These are phyloP conservation scores for Artibeus jamaicensis DNA, from an alignment of 2,797 vertebrate species.

Conservation along the genomic window DNA sequence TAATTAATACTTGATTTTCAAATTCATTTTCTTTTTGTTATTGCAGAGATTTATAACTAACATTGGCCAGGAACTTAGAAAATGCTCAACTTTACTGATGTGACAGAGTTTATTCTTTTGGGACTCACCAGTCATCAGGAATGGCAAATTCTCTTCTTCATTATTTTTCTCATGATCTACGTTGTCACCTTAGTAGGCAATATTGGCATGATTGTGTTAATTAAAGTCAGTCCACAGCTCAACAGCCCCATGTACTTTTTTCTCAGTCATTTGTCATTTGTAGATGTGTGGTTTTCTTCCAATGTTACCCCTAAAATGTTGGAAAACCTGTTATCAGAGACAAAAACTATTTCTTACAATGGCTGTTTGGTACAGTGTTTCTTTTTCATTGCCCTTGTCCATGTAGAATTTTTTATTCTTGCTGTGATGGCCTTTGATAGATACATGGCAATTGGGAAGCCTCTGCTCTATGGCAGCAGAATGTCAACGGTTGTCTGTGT, in stretches of 20 bases:
- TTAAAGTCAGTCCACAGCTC: slow-evolving; percentile 35
- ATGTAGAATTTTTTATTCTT: slow-evolving; percentile 58
- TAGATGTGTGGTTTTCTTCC: slow-evolving; percentile 59
- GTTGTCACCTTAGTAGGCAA: neutral
- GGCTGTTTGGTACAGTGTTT: slow-evolving; percentile 51
- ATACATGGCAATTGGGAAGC: slow-evolving; percentile 52
- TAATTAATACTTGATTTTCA: neutral
- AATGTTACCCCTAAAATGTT: slow-evolving; percentile 60
- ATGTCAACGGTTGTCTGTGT: slow-evolving; percentile 53
- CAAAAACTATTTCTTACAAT: slow-evolving; percentile 53
- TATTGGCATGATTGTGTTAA: slow-evolving; percentile 43
- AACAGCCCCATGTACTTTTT: slow-evolving; percentile 72
- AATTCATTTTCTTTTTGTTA: neutral
- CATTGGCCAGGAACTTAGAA: neutral
- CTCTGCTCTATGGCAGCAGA: slow-evolving; percentile 50
- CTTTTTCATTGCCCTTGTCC: slow-evolving; percentile 57
- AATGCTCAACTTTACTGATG: slow-evolving; percentile 50
- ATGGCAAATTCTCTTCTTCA: slow-evolving; percentile 17
- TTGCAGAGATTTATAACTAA: neutral
- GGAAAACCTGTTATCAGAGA: slow-evolving; percentile 32
- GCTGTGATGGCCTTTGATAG: slow-evolving; percentile 63
- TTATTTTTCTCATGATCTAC: slow-evolving; percentile 49
- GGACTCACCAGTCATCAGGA: slow-evolving; percentile 7
- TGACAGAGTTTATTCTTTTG: slow-evolving; percentile 62
- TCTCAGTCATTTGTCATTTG: slow-evolving; percentile 64